Evolutionary conservation across 2,888 invertebrate species (phyloP), one percentile per base, ranked within the genome.

Genomic region (Onthophagus sagittarius): DNA sequence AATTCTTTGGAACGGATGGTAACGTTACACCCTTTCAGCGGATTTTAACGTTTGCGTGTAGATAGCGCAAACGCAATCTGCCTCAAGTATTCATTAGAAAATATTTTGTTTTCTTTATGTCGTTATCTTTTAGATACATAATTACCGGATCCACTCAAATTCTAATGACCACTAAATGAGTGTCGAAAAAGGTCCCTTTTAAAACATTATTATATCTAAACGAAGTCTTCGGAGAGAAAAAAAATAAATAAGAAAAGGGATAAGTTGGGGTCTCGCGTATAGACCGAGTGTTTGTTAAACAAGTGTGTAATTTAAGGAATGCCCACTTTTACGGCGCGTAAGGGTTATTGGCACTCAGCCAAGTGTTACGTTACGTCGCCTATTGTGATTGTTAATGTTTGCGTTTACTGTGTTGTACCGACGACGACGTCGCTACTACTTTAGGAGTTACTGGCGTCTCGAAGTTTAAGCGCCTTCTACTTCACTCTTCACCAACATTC

Each of bases 201-300:
- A 64, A 71, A 63, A 63, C 64, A 15, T 65, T 53, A 65, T 70
- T 64, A 71, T 74, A 72, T 73, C 74, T 74, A 67, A n/a, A 67
- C 67, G 67, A 23, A 65, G 63, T 67, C 72, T 23, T 23, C 23
- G 23, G 3, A 23, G 23, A 23, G 3, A 23, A 23, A 23, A n/a
- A n/a, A n/a, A n/a, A n/a, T n/a, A n/a, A n/a, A n/a, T n/a, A n/a
- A n/a, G n/a, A n/a, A 23, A 23, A 23, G 23, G 23, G 23, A 23
- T 23, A 23, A 23, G 2, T 23, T 3, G 1, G 2, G 23, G 23
- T 1, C 70, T 33, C 71, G 33, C 9, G 31, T 23, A 32, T 23
- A 15, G 32, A 32, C 67, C n/a, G 74, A 74, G 74, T 74, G 74
- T 74, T 74, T 74, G 71, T 74, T 74, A 72, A 74, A 72, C 74